A percentile compares a stretch with the other conserved stretches of the same genome.
Conservation (phyloP, 2,113 vertebrate genomes). For the Oenanthe oenanthe region DNA sequence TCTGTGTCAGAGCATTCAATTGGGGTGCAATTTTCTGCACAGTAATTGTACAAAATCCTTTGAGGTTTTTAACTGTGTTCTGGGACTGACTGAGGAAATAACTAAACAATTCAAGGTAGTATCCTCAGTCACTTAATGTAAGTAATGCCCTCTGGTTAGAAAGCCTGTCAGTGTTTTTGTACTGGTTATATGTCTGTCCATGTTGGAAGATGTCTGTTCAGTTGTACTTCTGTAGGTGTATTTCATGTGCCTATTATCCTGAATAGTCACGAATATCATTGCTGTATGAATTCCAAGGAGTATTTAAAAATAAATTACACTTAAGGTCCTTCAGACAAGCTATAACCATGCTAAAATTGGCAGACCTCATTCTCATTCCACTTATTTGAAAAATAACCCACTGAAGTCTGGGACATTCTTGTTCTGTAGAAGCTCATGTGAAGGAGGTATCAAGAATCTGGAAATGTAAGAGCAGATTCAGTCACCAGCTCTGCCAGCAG, state of each 20-base stretch:
- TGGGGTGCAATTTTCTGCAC: neutral
- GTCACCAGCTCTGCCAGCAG: neutral
- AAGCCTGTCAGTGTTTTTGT: neutral
- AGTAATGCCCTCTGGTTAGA: neutral
- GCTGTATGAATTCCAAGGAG: neutral
- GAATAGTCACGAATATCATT: neutral
- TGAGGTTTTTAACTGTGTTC: neutral
- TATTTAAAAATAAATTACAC: neutral
- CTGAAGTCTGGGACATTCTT: neutral
- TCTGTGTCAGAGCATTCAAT: neutral
- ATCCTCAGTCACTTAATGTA: neutral
- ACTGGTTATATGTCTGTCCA: accelerated
- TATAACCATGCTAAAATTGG: neutral
- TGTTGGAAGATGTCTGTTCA: neutral
- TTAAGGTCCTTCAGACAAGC: neutral
- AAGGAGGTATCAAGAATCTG: neutral
- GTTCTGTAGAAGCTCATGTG: neutral
- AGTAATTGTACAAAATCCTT: neutral
- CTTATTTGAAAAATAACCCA: neutral
- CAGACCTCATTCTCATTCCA: neutral
- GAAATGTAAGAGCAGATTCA: neutral
- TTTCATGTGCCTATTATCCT: neutral
- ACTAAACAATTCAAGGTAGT: neutral
- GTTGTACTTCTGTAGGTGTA: neutral
- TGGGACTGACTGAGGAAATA: neutral